A percentile compares a stretch with the other conserved stretches of the same genome.
These are phyloP conservation scores for Stercorarius parasiticus DNA, from an alignment of 2,113 vertebrate genomes.

Conservation along the genomic window DNA sequence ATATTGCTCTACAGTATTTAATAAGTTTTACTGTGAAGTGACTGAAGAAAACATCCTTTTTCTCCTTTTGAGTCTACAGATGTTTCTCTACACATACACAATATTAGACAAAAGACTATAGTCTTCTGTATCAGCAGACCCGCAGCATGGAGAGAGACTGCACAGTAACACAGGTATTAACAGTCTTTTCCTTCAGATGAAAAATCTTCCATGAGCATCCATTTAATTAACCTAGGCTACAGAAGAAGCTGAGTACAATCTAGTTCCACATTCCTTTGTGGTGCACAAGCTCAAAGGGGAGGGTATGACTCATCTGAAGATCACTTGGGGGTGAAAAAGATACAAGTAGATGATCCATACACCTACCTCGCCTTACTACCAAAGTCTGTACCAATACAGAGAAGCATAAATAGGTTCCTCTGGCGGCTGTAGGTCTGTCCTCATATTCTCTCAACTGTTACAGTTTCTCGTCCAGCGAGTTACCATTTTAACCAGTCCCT, in stretches of 20 bases:
- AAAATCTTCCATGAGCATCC: neutral
- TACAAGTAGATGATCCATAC: neutral
- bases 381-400: neutral
- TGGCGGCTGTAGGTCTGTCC: neutral
- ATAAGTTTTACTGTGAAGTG: neutral
- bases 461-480: neutral
- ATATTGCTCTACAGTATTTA: neutral
- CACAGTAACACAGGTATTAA: neutral
- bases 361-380: neutral
- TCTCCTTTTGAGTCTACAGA: neutral
- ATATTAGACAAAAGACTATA: neutral
- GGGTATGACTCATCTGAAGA: neutral
- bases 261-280: neutral
- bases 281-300: neutral
- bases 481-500: neutral
- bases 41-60: neutral
- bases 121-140: neutral
- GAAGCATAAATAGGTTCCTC: neutral
- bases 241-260: neutral
- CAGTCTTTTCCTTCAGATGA: neutral
- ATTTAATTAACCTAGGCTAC: neutral
- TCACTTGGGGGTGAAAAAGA: neutral
- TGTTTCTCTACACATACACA: neutral
- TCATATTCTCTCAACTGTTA: neutral
- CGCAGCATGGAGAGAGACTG: neutral